These are phyloP conservation scores for Styela plicata DNA, from an alignment of 23 tunicate genomes.

Conservation along the genomic window DNA sequence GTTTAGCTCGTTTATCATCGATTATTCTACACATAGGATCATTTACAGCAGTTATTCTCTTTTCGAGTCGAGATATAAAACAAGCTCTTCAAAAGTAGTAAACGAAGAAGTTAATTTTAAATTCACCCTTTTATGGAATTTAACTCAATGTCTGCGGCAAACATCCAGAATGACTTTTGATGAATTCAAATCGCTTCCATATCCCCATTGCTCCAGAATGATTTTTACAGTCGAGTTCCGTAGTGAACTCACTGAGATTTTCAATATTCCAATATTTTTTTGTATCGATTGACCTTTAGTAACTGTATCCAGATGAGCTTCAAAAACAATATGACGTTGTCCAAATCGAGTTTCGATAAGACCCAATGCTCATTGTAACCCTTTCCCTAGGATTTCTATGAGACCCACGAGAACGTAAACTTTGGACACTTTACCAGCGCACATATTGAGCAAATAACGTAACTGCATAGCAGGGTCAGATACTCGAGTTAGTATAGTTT, in stretches of 20 bases:
- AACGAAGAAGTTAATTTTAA: background rate
- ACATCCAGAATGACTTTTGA: background rate
- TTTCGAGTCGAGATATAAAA: background rate
- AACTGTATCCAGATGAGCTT: background rate
- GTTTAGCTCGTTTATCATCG: background rate
- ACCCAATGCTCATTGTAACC: too few species aligned
- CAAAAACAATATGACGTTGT: background rate
- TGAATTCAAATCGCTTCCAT: background rate
- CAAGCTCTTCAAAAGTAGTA: background rate
- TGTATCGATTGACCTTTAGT: background rate
- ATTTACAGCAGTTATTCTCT: background rate
- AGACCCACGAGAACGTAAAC: background rate
- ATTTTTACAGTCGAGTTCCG: too few species aligned
- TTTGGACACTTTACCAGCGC: background rate
- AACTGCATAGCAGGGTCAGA: background rate
- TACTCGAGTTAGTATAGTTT: background rate
- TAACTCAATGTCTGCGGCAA: background rate
- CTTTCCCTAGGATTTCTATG: background rate
- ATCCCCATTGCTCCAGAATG: too few species aligned
- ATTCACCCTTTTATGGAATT: background rate
- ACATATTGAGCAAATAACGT: background rate
- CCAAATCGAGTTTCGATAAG: too few species aligned
- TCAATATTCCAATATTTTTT: background rate
- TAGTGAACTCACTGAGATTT: too few species aligned
- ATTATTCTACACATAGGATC: background rate